A percentile compares a stretch with the other conserved stretches of the same genome.
Conservation (phyloP, 2,797 vertebrate species). For the Natrix natrix region DNA sequence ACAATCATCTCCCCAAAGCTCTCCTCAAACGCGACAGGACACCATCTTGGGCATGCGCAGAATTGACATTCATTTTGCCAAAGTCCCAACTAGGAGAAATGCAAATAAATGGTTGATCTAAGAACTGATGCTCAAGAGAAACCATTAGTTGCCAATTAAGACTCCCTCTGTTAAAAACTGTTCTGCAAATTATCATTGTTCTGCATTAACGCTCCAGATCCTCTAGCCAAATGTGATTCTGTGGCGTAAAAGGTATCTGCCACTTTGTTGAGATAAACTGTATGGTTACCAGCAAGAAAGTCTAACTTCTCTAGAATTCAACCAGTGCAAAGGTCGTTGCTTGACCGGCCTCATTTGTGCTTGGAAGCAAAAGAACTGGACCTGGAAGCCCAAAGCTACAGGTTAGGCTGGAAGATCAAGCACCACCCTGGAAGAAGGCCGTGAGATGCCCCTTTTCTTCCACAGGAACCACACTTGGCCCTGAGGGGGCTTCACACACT, state of each 20-base stretch:
- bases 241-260: not conserved
- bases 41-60: too few relatives aligned
- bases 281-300: not conserved
- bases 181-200: not conserved
- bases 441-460: not conserved
- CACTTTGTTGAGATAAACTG: not conserved
- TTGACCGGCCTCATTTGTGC: not conserved
- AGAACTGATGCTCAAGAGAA: not conserved
- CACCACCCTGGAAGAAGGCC: not conserved
- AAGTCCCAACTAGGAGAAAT: not conserved
- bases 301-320: not conserved
- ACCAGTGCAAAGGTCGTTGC: not conserved
- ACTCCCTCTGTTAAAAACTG: not conserved
- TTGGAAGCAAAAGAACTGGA: not conserved
- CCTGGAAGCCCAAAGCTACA: not conserved
- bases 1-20: too few relatives aligned
- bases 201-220: not conserved
- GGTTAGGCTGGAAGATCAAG: not conserved
- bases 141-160: too few relatives aligned
- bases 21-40: too few relatives aligned
- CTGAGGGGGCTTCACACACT: not conserved
- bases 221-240: not conserved
- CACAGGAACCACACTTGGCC: not conserved
- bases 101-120: not conserved
- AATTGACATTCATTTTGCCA: not conserved